Conservation (phyloP, 2,797 vertebrate genomes). For the Macrochelys suwanniensis region DNA sequence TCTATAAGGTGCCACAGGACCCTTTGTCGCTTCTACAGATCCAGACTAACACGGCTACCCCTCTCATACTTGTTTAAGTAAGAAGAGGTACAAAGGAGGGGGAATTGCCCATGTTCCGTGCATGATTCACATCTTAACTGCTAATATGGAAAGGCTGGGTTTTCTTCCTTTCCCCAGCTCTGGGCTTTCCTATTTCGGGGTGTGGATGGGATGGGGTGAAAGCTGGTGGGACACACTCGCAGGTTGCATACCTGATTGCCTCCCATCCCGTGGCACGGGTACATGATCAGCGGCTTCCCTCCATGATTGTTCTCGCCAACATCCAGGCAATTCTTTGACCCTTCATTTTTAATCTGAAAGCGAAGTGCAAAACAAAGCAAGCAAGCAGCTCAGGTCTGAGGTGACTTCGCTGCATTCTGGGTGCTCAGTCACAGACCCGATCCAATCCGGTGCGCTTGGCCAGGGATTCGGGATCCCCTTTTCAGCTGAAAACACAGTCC, state of each 20-base stretch:
- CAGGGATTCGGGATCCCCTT: background rate
- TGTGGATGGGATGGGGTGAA: background rate
- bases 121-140: too few relatives aligned
- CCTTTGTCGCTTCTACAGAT: too few relatives aligned
- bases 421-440: background rate
- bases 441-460: background rate
- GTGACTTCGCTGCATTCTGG: accelerated
- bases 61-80: background rate
- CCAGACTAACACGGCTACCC: too few relatives aligned
- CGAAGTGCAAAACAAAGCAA: background rate
- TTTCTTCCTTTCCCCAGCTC: background rate
- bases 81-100: background rate
- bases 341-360: constrained; percentile 89
- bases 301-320: constrained; percentile 90
- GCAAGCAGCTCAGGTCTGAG: too few relatives aligned
- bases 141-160: background rate
- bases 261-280: constrained; percentile 94
- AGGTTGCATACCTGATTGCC: constrained; percentile 92
- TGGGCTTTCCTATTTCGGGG: background rate
- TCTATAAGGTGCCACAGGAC: too few relatives aligned
- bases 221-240: background rate
- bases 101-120: background rate
- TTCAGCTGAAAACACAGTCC: background rate
- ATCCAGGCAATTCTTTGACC: constrained; percentile 89
- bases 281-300: constrained; percentile 94